Conservation (phyloP, 2,797 vertebrate species). For the Lepilemur septentrionalis region DNA sequence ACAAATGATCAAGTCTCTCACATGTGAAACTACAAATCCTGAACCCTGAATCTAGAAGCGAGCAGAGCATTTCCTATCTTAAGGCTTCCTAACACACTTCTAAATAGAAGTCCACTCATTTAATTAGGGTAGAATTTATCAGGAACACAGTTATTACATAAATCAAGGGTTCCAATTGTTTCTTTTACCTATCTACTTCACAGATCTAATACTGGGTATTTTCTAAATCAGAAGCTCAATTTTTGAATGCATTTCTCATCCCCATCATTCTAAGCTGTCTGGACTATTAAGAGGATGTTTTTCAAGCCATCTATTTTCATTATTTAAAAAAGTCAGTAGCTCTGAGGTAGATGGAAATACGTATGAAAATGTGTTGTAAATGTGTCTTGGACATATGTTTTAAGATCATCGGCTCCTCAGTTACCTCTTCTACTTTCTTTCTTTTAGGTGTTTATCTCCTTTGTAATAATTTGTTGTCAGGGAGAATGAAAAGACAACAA, state of each 20-base stretch:
- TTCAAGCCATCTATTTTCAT: background rate
- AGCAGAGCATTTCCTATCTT: background rate
- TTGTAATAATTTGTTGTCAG: background rate
- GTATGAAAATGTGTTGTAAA: background rate
- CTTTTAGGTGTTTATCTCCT: background rate
- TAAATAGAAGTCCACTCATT: background rate
- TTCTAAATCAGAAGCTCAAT: background rate
- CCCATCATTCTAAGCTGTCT: background rate
- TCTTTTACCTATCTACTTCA: background rate
- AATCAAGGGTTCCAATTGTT: background rate
- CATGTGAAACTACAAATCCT: background rate
- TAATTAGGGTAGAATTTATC: background rate
- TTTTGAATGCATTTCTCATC: background rate
- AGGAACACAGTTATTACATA: background rate
- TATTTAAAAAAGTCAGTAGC: background rate
- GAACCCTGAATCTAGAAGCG: background rate
- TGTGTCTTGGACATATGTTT: background rate
- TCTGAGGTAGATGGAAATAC: background rate
- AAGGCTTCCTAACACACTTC: background rate
- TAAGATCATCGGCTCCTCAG: background rate
- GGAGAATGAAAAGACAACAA: conserved; percentile 8
- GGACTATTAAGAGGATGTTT: background rate
- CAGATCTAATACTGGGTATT: background rate
- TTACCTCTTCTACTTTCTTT: conserved; percentile 7
- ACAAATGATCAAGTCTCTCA: background rate